phyloP scores from a whole-genome alignment of 2,113 vertebrate species.

The Rhombomys opimus region DNA sequence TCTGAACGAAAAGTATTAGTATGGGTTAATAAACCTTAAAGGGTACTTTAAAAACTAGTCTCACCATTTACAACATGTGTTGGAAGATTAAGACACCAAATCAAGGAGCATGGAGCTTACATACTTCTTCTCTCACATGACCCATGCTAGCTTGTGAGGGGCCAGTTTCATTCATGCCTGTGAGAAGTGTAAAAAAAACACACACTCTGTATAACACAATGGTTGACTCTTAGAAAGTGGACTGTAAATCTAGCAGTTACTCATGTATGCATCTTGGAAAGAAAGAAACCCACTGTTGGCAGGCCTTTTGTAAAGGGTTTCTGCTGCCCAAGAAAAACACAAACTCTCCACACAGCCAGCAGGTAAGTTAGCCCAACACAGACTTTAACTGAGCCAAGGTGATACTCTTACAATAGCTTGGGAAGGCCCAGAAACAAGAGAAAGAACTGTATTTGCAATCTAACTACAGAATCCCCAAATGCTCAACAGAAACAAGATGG shows the following conservation, averaged over 20 bases:
- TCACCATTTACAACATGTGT: slow-evolving; percentile 57
- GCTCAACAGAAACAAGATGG: slow-evolving; percentile 16
- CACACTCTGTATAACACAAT: slow-evolving; percentile 25
- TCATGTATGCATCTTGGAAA: slow-evolving; percentile 45
- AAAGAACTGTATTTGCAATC: slow-evolving; percentile 1
- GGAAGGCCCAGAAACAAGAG: slow-evolving; percentile 8
- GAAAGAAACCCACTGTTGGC: slow-evolving; percentile 30
- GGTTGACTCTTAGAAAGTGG: slow-evolving; percentile 35
- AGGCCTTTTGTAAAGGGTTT: slow-evolving; percentile 24
- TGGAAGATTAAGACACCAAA: slow-evolving; percentile 65
- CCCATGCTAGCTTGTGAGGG: slow-evolving; percentile 42
- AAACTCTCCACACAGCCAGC: background rate
- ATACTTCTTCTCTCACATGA: slow-evolving; percentile 45
- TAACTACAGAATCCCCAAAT: slow-evolving; percentile 24
- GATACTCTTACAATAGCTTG: background rate
- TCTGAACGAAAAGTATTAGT: slow-evolving; percentile 75
- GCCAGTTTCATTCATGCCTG: slow-evolving; percentile 14
- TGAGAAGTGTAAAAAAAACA: slow-evolving; percentile 14
- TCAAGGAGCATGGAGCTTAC: slow-evolving; percentile 22
- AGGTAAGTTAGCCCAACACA: slow-evolving; percentile 31
- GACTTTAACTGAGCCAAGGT: background rate
- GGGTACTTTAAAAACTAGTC: slow-evolving; percentile 58
- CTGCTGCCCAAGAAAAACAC: slow-evolving; percentile 4
- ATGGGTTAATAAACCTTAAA: slow-evolving; percentile 19
- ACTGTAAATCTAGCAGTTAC: slow-evolving; percentile 28